phyloP scores from a whole-genome alignment of 1,140 invertebrate genomes.

The Drosophila tristis region DNA sequence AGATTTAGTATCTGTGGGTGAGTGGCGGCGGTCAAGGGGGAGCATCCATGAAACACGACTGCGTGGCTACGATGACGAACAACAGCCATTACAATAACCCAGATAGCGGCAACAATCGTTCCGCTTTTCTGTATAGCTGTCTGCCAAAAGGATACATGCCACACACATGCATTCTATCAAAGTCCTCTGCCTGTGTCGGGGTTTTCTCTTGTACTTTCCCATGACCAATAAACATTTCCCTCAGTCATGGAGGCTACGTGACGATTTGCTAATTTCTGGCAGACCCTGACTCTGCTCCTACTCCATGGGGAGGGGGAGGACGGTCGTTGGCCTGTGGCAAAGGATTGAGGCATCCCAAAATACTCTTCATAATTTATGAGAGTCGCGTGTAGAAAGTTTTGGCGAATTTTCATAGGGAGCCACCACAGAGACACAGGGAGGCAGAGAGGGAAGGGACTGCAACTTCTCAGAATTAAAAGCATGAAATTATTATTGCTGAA shows the following conservation, averaged over 20 bases:
- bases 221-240: slow-evolving; percentile 39
- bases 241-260: slow-evolving; percentile 54
- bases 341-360: slow-evolving; percentile 24
- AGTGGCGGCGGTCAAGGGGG: slow-evolving; percentile 12
- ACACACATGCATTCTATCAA: slow-evolving; percentile 43
- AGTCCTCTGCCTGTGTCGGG: slow-evolving; percentile 1
- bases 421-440: slow-evolving; percentile 5
- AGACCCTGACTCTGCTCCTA: neutral
- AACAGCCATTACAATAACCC: slow-evolving; percentile 53
- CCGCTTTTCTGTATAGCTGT: slow-evolving; percentile 9
- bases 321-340: slow-evolving; percentile 41
- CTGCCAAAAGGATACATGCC: slow-evolving; percentile 25
- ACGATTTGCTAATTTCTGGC: slow-evolving; percentile 71
- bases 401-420: slow-evolving; percentile 19
- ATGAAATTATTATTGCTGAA: slow-evolving; percentile 51
- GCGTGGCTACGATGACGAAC: slow-evolving; percentile 59
- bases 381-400: slow-evolving; percentile 58
- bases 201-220: slow-evolving; percentile 1
- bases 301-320: slow-evolving; percentile 3
- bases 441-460: neutral
- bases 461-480: slow-evolving; percentile 34
- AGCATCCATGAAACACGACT: slow-evolving; percentile 15
- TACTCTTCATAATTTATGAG: slow-evolving; percentile 62
- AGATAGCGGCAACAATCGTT: slow-evolving; percentile 42
- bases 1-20: slow-evolving; percentile 11